A percentile compares a stretch with the other conserved stretches of the same genome.
phyloP scores from a whole-genome alignment of 2,888 invertebrate species.

The Gonocerus acuteangulatus region DNA sequence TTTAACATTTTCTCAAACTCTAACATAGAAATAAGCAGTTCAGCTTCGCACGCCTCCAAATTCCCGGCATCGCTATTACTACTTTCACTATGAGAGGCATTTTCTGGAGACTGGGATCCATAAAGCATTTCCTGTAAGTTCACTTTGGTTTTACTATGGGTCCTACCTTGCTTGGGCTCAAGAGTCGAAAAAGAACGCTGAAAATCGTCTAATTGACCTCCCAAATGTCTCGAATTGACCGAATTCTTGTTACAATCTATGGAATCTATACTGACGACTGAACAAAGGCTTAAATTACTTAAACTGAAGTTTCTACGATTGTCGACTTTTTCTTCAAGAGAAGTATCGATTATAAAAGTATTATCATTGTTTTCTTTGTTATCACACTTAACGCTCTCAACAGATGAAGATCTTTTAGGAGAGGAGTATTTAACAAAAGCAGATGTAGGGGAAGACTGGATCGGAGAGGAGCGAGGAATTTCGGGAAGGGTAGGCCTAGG shows the following conservation, averaged over 20 bases:
- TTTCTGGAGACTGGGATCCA: constrained; percentile 41
- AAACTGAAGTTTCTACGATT: constrained; percentile 36
- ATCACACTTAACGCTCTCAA: constrained; percentile 18
- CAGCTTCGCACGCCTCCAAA: constrained; percentile 36
- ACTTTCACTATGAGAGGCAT: constrained; percentile 43
- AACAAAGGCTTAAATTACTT: constrained; percentile 40
- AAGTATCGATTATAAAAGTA: constrained; percentile 16
- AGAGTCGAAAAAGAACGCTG: constrained; percentile 34
- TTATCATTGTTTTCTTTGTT: constrained; percentile 32
- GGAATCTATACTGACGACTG: constrained; percentile 39
- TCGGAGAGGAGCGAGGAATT: constrained; percentile 28
- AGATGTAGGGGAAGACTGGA: constrained; percentile 43
- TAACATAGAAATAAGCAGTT: constrained; percentile 38
- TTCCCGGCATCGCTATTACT: constrained; percentile 51
- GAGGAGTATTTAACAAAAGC: constrained; percentile 41
- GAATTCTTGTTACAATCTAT: constrained; percentile 35
- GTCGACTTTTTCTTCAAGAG: constrained; percentile 27
- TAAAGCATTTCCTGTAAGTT: constrained; percentile 37
- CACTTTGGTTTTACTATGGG: constrained; percentile 29
- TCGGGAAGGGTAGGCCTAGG: constrained; percentile 21
- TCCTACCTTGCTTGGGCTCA: constrained; percentile 31
- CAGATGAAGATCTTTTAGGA: constrained; percentile 11
- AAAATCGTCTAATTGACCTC: constrained; percentile 24
- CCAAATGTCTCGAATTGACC: constrained; percentile 19
- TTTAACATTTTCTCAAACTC: constrained; percentile 39